phyloP scores from a whole-genome alignment of 2,888 invertebrate genomes.

The Bombylius major region DNA sequence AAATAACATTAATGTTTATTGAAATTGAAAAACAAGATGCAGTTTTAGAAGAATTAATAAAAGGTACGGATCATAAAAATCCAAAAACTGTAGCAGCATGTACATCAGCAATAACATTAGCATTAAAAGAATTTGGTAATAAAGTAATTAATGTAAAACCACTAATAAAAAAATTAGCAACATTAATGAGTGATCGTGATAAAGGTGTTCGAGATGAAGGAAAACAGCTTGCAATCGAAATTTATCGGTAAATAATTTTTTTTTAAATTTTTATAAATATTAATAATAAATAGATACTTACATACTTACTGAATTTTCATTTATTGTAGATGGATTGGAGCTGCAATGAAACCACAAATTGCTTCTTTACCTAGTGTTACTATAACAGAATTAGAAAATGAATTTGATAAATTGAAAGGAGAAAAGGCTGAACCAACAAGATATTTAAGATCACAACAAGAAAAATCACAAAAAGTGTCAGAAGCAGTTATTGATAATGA shows the following conservation, averaged over 20 bases:
- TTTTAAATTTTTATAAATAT: constrained; percentile 1
- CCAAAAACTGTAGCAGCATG: constrained; percentile 89
- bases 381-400: constrained; percentile 74
- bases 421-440: constrained; percentile 33
- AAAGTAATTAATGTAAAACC: constrained; percentile 83
- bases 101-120: constrained; percentile 57
- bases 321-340: constrained; percentile 62
- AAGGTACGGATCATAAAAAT: constrained; percentile 91
- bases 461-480: constrained; percentile 30
- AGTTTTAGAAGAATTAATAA: constrained; percentile 79
- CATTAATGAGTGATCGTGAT: constrained; percentile 80
- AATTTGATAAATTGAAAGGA: constrained; percentile 60
- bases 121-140: constrained; percentile 79
- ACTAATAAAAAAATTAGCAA: constrained; percentile 74
- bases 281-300: background rate
- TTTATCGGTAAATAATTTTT: constrained; percentile 52
- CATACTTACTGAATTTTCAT: constrained; percentile 2
- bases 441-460: constrained; percentile 36
- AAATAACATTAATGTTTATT: constrained; percentile 83
- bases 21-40: constrained; percentile 91
- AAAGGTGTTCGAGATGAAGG: constrained; percentile 85
- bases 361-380: constrained; percentile 79
- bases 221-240: constrained; percentile 80
- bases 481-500: constrained; percentile 38
- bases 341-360: constrained; percentile 73